Conservation (phyloP, 1,140 invertebrate species). For the Melitaea cinxia region DNA sequence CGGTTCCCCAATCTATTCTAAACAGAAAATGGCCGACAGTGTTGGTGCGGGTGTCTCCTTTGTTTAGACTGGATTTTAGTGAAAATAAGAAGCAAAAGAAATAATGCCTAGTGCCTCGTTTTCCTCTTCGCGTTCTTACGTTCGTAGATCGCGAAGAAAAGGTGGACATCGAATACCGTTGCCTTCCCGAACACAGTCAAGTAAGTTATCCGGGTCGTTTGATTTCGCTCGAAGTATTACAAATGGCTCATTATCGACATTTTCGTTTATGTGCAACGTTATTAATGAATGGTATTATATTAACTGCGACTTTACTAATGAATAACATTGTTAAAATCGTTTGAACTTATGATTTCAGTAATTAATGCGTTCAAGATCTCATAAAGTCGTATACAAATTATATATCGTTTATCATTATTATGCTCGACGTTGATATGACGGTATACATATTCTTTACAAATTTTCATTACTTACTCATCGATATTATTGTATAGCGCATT, state of each 20-base stretch:
- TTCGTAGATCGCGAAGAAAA: constrained; percentile 92
- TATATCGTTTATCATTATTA: constrained; percentile 57
- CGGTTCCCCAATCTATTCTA: constrained; percentile 79
- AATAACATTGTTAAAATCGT: constrained; percentile 9
- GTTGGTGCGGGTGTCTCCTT: constrained; percentile 84
- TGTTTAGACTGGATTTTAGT: constrained; percentile 83
- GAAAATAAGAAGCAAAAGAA: constrained; percentile 78
- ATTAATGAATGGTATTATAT: constrained; percentile 28
- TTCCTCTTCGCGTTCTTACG: constrained; percentile 92
- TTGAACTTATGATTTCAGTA: constrained; percentile 17
- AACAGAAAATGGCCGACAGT: constrained; percentile 86
- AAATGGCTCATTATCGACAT: constrained; percentile 67
- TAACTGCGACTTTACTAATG: constrained; percentile 8
- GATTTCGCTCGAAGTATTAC: constrained; percentile 65
- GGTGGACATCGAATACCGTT: constrained; percentile 91
- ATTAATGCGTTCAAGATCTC: constrained; percentile 16
- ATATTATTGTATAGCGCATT: constrained; percentile 68
- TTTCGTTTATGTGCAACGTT: constrained; percentile 43
- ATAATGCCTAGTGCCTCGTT: constrained; percentile 96
- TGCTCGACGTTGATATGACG: constrained; percentile 50
- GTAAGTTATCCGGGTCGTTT: constrained; percentile 78
- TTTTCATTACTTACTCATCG: constrained; percentile 43
- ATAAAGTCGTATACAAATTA: constrained; percentile 16
- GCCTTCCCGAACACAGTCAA: constrained; percentile 88
- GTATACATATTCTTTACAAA: constrained; percentile 54